Conservation (phyloP, 2,113 vertebrate species). For the Atlantisia rogersi region DNA sequence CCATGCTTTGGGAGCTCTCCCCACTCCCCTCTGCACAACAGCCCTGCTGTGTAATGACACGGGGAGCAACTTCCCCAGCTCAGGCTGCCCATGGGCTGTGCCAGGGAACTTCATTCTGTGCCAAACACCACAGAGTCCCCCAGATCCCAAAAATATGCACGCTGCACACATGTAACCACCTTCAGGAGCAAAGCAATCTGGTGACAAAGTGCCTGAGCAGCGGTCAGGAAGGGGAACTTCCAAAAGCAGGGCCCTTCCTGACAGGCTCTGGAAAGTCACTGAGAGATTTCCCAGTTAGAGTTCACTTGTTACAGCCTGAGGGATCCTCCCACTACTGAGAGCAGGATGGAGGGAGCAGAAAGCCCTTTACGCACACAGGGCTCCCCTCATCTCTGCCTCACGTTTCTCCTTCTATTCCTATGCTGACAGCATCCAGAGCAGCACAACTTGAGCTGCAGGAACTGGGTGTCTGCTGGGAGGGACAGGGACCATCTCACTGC, state of each 20-base stretch:
- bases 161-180: background rate
- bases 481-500: background rate
- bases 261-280: background rate
- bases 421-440: background rate
- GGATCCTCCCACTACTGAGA: background rate
- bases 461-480: background rate
- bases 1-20: background rate
- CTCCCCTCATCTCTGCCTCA: background rate
- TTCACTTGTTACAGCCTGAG: fast-evolving
- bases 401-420: background rate
- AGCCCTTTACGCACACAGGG: background rate
- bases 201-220: background rate
- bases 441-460: background rate
- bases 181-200: background rate
- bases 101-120: background rate
- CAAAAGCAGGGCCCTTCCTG: background rate
- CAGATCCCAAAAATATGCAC: background rate
- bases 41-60: fast-evolving
- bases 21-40: background rate
- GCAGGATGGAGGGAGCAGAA: background rate
- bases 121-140: background rate
- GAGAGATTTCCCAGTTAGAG: background rate
- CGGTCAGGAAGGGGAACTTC: background rate
- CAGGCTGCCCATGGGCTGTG: background rate
- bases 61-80: background rate